A percentile compares a stretch with the other conserved stretches of the same genome.
Evolutionary conservation across 2,888 invertebrate species (phyloP).

Genomic region (Siphlonurus alternatus): DNA sequence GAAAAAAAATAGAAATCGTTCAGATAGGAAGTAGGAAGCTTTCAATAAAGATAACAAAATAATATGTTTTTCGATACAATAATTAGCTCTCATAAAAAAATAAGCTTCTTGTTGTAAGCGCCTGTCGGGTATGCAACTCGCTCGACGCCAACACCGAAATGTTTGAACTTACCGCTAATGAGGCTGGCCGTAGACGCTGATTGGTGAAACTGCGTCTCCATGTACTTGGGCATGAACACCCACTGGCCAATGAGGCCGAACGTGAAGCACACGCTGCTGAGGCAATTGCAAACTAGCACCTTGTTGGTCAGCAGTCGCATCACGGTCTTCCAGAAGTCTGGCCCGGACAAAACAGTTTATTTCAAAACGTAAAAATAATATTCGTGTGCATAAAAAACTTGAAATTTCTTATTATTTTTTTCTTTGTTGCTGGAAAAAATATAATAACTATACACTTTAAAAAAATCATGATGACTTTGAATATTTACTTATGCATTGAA

Average conservation of each 20-base stretch:
- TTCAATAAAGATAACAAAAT: too few relatives aligned
- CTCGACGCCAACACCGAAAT: too few relatives aligned
- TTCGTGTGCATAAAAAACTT: neutral
- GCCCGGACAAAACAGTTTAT: too few relatives aligned
- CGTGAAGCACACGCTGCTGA: conserved; percentile 28
- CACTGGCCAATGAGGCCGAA: conserved; percentile 28
- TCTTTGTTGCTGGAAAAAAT: neutral
- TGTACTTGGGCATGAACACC: conserved; percentile 35
- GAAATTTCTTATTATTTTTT: neutral
- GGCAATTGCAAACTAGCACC: conserved; percentile 27
- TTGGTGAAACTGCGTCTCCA: conserved; percentile 33
- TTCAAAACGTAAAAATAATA: neutral
- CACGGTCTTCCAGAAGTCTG: conserved; percentile 20
- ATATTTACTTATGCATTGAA: too few relatives aligned
- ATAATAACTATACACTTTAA: neutral
- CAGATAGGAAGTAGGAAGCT: too few relatives aligned
- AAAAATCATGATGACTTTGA: too few relatives aligned
- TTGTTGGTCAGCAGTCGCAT: conserved; percentile 24
- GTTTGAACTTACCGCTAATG: conserved; percentile 26
- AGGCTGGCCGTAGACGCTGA: conserved; percentile 31
- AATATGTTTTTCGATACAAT: too few relatives aligned
- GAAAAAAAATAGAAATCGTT: too few relatives aligned
- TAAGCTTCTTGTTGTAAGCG: too few relatives aligned
- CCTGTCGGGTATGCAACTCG: too few relatives aligned
- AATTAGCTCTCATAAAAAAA: too few relatives aligned